A percentile compares a stretch with the other conserved stretches of the same genome.
Conservation (phyloP, 2,113 vertebrate genomes). For the Connochaetes taurinus region DNA sequence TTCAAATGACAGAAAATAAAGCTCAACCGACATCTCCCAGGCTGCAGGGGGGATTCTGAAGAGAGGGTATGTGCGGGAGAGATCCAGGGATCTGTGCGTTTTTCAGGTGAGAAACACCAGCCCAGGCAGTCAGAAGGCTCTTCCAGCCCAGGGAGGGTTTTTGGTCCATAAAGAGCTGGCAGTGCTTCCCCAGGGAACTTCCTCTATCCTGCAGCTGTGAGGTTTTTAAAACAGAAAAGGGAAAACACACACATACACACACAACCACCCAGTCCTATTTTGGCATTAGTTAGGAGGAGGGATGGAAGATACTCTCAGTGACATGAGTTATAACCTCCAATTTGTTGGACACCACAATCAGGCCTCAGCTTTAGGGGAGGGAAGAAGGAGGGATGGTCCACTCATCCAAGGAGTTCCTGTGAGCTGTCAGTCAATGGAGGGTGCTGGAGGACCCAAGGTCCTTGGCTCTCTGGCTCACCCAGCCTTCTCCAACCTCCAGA, state of each 20-base stretch:
- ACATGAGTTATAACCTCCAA: conserved; percentile 80
- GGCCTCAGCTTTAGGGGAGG: conserved; percentile 75
- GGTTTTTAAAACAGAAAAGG: background rate
- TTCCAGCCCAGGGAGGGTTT: background rate
- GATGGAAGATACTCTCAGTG: conserved; percentile 21
- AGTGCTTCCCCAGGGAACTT: background rate
- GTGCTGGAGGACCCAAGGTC: background rate
- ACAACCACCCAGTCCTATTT: background rate
- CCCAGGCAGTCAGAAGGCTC: background rate
- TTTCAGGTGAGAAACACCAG: background rate
- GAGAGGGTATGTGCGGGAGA: background rate
- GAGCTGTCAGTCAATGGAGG: conserved; percentile 74
- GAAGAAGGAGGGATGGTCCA: background rate
- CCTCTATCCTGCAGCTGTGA: background rate
- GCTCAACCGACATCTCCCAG: background rate
- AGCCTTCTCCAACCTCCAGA: conserved; percentile 64
- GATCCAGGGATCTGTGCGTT: background rate
- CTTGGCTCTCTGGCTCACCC: conserved; percentile 20
- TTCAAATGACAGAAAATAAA: background rate
- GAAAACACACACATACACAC: background rate
- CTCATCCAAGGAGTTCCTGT: conserved; percentile 70
- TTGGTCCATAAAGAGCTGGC: background rate
- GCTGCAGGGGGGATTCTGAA: background rate
- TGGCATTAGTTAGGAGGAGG: conserved; percentile 46
- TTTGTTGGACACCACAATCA: conserved; percentile 84